Evolutionary conservation across 2,113 vertebrate genomes (phyloP), one percentile per base, ranked within the genome.

Genomic region (Phyllostomus hastatus): DNA sequence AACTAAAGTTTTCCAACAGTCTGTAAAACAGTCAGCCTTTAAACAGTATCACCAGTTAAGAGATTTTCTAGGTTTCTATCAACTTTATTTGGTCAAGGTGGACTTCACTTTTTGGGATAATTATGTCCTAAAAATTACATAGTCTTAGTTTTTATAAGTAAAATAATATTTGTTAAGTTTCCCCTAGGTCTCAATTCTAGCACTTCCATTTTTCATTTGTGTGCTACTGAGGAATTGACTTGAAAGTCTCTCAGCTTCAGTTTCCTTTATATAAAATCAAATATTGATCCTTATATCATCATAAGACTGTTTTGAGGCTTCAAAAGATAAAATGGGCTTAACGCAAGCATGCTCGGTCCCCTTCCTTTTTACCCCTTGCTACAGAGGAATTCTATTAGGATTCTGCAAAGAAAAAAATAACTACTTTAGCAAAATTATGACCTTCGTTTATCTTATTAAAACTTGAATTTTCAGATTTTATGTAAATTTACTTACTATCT

Each of bases 381-480:
- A 92, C 33, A 19, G 1, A 82, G 79, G 50, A 85, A 89, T 76
- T 95, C 54, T 70, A 69, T 46, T 52, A 88, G 28, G 38, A 88
- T 70, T 95, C 43, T 46, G 38, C 5, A 84, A 70, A 73, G 35
- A 80, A 91, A 97, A 97, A 88, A 41, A 46, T 67, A 81, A 76
- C 16, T 54, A 61, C 66, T 81, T 92, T 61, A 89, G 64, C 33
- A 69, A 83, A 91, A 78, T 54, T 33, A 72, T 16, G 35, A 9
- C n/a, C 43, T 90, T 95, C 14, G 82, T n/a, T 80, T 95, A 84
- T 54, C 7, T 81, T 91, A 89, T 59, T 91, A 93, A 87, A 90
- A 87, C 2, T 15, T 38, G 38, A 15, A 78, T 31, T 85, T 86
- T 70, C 22, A 81, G 20, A 72, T 35, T 90, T 95, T 96, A 75